Base-by-base conservation (phyloP, 2,888 invertebrate genomes). In the Xylocampa areola region DNA sequence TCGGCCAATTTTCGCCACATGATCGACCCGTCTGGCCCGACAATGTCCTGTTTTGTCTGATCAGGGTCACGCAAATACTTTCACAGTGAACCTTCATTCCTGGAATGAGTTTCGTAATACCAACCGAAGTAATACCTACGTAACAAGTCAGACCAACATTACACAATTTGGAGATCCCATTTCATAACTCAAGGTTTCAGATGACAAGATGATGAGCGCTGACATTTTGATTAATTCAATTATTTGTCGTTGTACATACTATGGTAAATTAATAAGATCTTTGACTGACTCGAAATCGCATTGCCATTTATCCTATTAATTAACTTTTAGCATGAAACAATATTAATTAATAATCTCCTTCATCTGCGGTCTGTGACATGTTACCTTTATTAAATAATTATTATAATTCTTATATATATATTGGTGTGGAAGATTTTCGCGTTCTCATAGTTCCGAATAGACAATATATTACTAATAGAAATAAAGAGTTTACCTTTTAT, bases 211-310 rank as follows among this genome's bases (percentile, higher is more conserved):
- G 77, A 77, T 71, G 71, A 74, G 73, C 68, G 66, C 54, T 73
- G 81, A 73, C 79, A 73, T 74, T 76, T 77, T 79, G 77, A 80
- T 82, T 80, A 81, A 80, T 78, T 72, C 75, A 74, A 81, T 80
- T 80, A 77, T 76, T 72, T 73, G 73, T 57, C 65, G 68, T 57
- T 74, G 67, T 73, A 68, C 68, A 68, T 73, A 64, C 66, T 67
- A 65, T 75, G 67, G 48, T 59, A 68, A 68, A 77, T 76, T 81
- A 79, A 78, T 71, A 60, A 72, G 60, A 68, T 79, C 63, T 79
- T 69, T 72, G 76, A 76, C 53, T 72, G 57, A 30, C 53, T 66
- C 23, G 45, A 61, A 53, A 51, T 33, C 17, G 43, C 62, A 54
- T 57, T 59, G 59, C 54, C 35, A 64, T 68, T 71, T 66, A 75